Evolutionary conservation across 2,113 vertebrate species (phyloP).

Genomic region (Lepisosteus osseus): DNA sequence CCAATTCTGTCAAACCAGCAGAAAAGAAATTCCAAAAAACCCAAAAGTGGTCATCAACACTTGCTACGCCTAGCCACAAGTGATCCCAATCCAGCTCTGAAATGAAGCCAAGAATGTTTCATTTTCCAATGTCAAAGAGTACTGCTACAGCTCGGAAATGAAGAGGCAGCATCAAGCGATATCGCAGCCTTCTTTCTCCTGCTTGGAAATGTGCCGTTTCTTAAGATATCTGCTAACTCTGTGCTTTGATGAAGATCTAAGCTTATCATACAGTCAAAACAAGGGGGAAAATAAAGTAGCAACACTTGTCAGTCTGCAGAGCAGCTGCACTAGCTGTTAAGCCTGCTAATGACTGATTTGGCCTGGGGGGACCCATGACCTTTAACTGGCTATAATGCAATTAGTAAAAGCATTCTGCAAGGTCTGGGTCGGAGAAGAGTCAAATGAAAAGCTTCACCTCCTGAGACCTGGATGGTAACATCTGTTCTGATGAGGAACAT

Average conservation of each 20-base stretch:
- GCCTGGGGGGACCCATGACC: conserved; percentile 12
- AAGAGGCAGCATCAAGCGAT: neutral
- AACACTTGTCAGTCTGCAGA: neutral
- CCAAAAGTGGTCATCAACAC: too few relatives aligned
- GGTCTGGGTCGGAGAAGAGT: neutral
- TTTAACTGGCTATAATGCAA: neutral
- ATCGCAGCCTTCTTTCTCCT: too few relatives aligned
- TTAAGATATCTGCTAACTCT: too few relatives aligned
- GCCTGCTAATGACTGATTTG: neutral
- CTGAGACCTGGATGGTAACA: neutral
- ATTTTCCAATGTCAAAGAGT: too few relatives aligned
- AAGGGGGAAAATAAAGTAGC: neutral
- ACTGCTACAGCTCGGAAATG: neutral
- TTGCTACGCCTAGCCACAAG: too few relatives aligned
- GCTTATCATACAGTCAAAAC: neutral
- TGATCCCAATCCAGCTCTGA: too few relatives aligned
- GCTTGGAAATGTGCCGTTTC: too few relatives aligned
- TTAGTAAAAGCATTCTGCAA: neutral
- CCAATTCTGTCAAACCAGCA: too few relatives aligned
- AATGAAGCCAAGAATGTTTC: too few relatives aligned
- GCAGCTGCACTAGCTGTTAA: neutral
- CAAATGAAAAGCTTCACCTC: too few relatives aligned
- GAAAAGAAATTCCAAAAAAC: too few relatives aligned
- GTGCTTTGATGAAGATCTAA: neutral
- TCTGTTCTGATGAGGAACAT: conserved; percentile 3